phyloP scores from a whole-genome alignment of 2,113 vertebrate species.

The Centropus bengalensis region DNA sequence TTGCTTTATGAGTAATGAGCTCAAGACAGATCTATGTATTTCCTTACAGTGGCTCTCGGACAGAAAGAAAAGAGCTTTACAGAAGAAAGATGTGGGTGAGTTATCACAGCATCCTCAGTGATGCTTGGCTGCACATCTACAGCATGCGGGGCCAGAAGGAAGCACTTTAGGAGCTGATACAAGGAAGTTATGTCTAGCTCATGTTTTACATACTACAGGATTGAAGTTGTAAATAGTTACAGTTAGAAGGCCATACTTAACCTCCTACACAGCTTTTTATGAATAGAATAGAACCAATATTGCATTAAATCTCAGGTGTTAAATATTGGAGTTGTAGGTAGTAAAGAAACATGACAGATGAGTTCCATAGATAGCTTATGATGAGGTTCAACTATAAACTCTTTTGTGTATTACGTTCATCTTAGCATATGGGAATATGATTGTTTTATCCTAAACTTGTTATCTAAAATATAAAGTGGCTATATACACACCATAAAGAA shows the following conservation, averaged over 20 bases:
- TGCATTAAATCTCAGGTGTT: background rate
- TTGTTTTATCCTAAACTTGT: background rate
- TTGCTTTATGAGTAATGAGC: background rate
- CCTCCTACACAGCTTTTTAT: rapidly evolving
- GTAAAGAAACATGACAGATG: background rate
- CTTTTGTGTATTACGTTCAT: background rate
- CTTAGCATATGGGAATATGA: background rate
- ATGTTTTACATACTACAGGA: background rate
- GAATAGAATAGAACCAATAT: background rate
- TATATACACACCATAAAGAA: background rate
- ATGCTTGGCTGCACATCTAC: rapidly evolving
- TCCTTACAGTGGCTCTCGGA: slow-evolving; percentile 92
- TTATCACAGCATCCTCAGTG: background rate
- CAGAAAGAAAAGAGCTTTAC: slow-evolving; percentile 91
- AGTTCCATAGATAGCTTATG: rapidly evolving
- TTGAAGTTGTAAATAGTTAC: background rate
- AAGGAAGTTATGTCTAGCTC: background rate
- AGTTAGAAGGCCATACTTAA: background rate
- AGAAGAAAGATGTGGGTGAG: slow-evolving; percentile 97
- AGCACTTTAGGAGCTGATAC: background rate
- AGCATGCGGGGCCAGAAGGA: rapidly evolving
- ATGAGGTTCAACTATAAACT: background rate
- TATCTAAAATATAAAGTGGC: background rate
- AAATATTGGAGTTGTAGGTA: background rate
- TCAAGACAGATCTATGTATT: background rate